Evolutionary conservation across 2,113 vertebrate species (phyloP).

Genomic region (Motacilla tschutschensis): DNA sequence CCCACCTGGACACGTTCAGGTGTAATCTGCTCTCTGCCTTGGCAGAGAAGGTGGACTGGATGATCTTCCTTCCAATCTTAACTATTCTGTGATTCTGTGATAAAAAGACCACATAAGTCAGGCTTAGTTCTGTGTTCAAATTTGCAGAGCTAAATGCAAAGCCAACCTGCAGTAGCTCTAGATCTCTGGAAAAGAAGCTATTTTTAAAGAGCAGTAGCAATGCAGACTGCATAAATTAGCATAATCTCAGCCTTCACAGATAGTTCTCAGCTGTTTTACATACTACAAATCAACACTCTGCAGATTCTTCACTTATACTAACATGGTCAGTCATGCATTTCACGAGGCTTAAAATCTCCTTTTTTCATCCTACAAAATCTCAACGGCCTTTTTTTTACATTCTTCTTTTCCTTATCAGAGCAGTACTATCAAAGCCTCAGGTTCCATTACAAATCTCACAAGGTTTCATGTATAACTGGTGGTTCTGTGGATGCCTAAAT

Average conservation of each 20-base stretch:
- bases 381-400: background rate
- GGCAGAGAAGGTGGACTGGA: background rate
- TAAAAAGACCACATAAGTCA: background rate
- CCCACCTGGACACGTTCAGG: fast-evolving
- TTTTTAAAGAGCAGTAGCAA: slow-evolving; percentile 68
- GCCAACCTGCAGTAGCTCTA: slow-evolving; percentile 20
- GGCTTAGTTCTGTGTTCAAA: background rate
- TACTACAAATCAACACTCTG: slow-evolving; percentile 44
- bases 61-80: background rate
- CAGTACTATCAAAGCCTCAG: background rate
- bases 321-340: background rate
- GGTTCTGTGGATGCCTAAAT: slow-evolving; percentile 24
- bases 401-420: background rate
- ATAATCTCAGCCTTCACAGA: slow-evolving; percentile 63
- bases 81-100: background rate
- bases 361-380: background rate
- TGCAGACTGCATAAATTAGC: slow-evolving; percentile 72
- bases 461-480: background rate
- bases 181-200: slow-evolving; percentile 60
- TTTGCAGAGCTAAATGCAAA: background rate
- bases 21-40: background rate
- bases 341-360: background rate
- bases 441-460: background rate
- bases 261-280: slow-evolving; percentile 25
- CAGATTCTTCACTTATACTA: background rate